phyloP scores from a whole-genome alignment of 2,797 vertebrate genomes.

The Sebastes itinus region DNA sequence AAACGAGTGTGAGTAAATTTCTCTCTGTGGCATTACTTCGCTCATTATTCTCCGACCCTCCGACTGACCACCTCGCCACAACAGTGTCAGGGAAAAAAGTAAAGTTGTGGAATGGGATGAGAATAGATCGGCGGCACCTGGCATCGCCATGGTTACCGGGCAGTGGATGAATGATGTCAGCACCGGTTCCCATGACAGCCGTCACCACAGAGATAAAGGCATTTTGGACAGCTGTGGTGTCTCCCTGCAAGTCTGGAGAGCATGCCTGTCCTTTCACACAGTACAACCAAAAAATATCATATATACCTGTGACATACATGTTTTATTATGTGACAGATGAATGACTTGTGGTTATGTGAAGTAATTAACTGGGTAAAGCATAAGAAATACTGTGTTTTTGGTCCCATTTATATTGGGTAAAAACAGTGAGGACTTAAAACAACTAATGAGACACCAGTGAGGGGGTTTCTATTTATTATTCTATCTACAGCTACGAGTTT shows the following conservation, averaged over 20 bases:
- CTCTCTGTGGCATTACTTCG: background rate
- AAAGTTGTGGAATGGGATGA: background rate
- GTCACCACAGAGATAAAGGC: background rate
- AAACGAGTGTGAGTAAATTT: background rate
- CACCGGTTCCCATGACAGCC: slow-evolving; percentile 42
- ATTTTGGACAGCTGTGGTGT: background rate
- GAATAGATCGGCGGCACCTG: slow-evolving; percentile 24
- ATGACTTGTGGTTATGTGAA: no score
- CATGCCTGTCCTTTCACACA: background rate
- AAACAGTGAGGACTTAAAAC: background rate
- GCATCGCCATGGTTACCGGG: slow-evolving; percentile 49
- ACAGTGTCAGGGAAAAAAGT: background rate
- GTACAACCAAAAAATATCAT: background rate
- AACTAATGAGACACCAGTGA: background rate
- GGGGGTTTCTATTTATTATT: background rate
- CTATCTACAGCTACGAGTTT: background rate
- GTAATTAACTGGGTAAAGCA: background rate
- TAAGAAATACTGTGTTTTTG: accelerated
- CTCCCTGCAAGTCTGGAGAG: background rate
- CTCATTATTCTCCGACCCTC: slow-evolving; percentile 1
- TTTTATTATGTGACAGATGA: background rate
- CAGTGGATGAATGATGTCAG: slow-evolving; percentile 8
- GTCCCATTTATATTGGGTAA: background rate
- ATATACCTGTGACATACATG: background rate
- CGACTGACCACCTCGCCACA: background rate